Evolutionary conservation across 2,113 vertebrate species (phyloP), one percentile per base, ranked within the genome.

Genomic region (Reinhardtius hippoglossoides): DNA sequence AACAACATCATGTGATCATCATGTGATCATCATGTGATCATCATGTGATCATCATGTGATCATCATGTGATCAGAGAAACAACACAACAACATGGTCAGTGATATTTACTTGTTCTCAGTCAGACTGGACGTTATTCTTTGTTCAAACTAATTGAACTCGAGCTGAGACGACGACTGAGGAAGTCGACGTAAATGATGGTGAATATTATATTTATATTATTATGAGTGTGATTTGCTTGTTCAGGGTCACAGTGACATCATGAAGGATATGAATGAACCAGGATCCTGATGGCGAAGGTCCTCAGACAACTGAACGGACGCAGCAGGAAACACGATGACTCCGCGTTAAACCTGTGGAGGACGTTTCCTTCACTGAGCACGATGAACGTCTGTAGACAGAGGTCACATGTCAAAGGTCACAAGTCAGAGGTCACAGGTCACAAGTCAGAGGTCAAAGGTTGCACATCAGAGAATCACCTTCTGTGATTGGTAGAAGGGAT

Each of bases 261-360:
- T 9, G 60, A 95, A 97, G 96, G 97, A 99, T 99, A 99, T 99
- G 95, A 94, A 89, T 97, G 96, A 76, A 95, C 93, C 75, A 97
- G 95, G 90, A 97, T 89, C 94, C 91, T 94, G 86, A 97, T 97
- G 83, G 97, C 93, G 6, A 40, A 18, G 5, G 85, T 94, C 81
- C 97, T 92, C 81, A 97, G 0, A 0, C 58, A 35, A 74, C 87
- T 95, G 86, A 96, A 95, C 1, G 97, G 96, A 4, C 92, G 95
- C 81, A 98, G 92, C 85, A 97, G 9, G 83, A 95, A 97, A 74
- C 96, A 94, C 4, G 96, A 94, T 0, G 94, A 91, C 0, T 96
- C 96, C 0, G 95, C 94, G 0, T 94, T 96, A 88, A 98, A 99
- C 74, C 97, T 95, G 92, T 95, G 96, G 89, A 99, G 95, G 68